phyloP scores from a whole-genome alignment of 2,797 vertebrate species.

The Eutrigla gurnardus region DNA sequence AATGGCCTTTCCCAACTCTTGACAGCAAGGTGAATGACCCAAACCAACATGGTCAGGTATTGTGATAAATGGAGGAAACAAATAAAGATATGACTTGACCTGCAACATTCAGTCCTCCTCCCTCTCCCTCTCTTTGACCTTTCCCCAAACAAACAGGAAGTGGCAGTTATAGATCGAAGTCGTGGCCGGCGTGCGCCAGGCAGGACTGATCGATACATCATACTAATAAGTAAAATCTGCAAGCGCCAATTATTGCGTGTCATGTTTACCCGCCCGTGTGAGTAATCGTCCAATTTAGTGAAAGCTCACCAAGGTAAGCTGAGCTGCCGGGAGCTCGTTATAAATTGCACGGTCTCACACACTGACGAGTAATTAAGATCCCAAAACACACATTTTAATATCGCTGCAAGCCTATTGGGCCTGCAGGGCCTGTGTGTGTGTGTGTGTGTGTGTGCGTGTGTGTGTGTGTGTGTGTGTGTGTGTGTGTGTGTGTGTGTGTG shows the following conservation, averaged over 20 bases:
- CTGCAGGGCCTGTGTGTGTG: slow-evolving; percentile 39
- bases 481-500: not conserved
- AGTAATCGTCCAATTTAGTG: slow-evolving; percentile 83
- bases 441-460: not conserved
- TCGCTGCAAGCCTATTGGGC: slow-evolving; percentile 68
- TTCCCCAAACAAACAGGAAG: slow-evolving; percentile 64
- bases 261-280: slow-evolving; percentile 79
- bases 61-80: too few relatives aligned
- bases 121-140: slow-evolving; percentile 48
- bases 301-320: slow-evolving; percentile 76
- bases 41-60: too few relatives aligned
- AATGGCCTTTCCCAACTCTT: too few relatives aligned
- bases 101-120: not conserved
- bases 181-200: not conserved
- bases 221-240: slow-evolving; percentile 84
- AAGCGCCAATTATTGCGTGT: slow-evolving; percentile 81
- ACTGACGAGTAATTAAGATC: slow-evolving; percentile 79
- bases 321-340: slow-evolving; percentile 72
- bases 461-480: slow-evolving; percentile 10
- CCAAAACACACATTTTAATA: slow-evolving; percentile 79
- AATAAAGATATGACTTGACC: not conserved
- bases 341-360: slow-evolving; percentile 63
- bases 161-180: slow-evolving; percentile 54
- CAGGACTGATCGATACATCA: slow-evolving; percentile 76
- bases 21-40: too few relatives aligned